phyloP scores from a whole-genome alignment of 2,797 vertebrate species.

The Sebastes goodei region DNA sequence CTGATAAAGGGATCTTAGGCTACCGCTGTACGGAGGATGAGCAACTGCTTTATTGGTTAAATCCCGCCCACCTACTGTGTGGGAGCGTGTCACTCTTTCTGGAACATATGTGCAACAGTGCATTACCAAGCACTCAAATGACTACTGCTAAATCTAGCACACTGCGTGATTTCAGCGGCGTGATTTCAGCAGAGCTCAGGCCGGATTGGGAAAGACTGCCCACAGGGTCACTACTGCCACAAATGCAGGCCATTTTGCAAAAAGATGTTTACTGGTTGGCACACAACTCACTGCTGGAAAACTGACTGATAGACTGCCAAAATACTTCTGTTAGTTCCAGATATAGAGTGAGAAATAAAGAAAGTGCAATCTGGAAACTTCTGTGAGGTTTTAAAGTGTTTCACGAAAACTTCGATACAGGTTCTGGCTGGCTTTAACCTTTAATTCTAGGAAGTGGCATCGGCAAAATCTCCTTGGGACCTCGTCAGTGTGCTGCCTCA shows the following conservation, averaged over 20 bases:
- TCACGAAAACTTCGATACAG: constrained; percentile 25
- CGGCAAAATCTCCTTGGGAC: constrained; percentile 15
- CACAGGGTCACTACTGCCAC: constrained; percentile 43
- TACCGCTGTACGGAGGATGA: constrained; percentile 66
- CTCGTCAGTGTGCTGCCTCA: constrained; percentile 15
- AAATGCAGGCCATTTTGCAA: constrained; percentile 29
- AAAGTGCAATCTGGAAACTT: constrained; percentile 26
- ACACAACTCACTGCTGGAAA: constrained; percentile 12
- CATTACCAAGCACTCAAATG: constrained; percentile 62
- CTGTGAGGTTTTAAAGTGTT: constrained; percentile 15
- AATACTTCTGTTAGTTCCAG: constrained; percentile 23
- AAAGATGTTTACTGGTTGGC: constrained; percentile 30
- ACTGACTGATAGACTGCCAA: constrained; percentile 25
- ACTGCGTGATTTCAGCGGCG: constrained; percentile 42
- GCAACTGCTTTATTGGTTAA: constrained; percentile 77
- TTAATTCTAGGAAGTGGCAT: constrained; percentile 28
- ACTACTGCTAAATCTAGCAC: constrained; percentile 63
- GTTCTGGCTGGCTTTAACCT: constrained; percentile 44
- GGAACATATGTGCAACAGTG: constrained; percentile 75
- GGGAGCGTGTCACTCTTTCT: constrained; percentile 78
- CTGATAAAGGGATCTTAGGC: constrained; percentile 73
- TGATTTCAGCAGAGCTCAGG: constrained; percentile 47
- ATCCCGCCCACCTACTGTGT: constrained; percentile 79
- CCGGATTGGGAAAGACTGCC: constrained; percentile 45
- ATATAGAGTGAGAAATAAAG: constrained; percentile 4